Conservation (phyloP, 1,140 invertebrate genomes). For the Periplaneta americana region DNA sequence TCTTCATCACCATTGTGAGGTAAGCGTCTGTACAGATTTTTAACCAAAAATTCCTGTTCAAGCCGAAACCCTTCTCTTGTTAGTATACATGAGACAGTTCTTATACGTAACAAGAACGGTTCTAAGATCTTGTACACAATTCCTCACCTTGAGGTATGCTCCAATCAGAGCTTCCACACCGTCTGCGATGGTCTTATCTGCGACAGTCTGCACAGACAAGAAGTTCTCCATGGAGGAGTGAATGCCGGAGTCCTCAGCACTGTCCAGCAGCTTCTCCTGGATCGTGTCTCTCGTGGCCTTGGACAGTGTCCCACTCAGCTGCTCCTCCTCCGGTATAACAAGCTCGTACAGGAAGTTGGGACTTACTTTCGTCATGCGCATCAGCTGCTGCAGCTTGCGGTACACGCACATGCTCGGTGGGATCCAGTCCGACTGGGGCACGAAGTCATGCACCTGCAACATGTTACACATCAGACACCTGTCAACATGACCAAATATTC, state of each 20-base stretch:
- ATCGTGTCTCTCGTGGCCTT: conserved; percentile 23
- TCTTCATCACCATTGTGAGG: too few relatives aligned
- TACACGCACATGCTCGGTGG: conserved; percentile 49
- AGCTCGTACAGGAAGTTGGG: conserved; percentile 42
- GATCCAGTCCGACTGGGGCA: conserved; percentile 58
- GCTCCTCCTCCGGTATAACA: conserved; percentile 35
- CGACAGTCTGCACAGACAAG: conserved; percentile 43
- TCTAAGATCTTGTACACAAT: too few relatives aligned
- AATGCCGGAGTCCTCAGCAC: conserved; percentile 30
- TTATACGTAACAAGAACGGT: too few relatives aligned
- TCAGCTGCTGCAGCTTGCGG: conserved; percentile 25
- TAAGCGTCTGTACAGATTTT: too few relatives aligned
- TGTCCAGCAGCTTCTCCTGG: conserved; percentile 25
- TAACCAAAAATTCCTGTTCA: too few relatives aligned
- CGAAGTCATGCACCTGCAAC: conserved; percentile 52
- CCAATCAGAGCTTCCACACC: conserved; percentile 80
- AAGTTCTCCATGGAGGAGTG: conserved; percentile 39
- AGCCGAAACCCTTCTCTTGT: too few relatives aligned
- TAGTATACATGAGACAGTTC: too few relatives aligned
- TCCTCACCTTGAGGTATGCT: conserved; percentile 56
- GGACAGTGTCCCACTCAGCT: conserved; percentile 35
- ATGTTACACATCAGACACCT: too few relatives aligned
- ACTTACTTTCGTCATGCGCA: conserved; percentile 30
- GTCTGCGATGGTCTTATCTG: conserved; percentile 69
- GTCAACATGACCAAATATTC: too few relatives aligned